Percentiles rank a stretch among this genome's conserved stretches.
phyloP scores from a whole-genome alignment of 92 coral and sea anemone species.

The Paragorgia papillata region DNA sequence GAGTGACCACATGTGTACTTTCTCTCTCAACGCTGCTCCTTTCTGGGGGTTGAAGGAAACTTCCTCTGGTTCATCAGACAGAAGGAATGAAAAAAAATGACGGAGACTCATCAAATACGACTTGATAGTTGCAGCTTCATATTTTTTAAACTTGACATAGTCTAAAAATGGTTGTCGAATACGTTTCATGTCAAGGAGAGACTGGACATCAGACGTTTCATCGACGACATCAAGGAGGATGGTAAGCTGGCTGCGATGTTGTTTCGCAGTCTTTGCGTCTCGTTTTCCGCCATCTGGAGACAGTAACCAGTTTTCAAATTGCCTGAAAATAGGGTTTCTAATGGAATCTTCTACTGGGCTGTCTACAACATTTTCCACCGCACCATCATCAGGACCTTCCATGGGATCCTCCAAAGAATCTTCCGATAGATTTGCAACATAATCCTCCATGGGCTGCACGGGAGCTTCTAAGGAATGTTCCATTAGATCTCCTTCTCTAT shows the following conservation, averaged over 20 bases:
- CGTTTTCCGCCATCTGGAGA: no score
- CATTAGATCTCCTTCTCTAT: no score
- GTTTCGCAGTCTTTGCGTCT: no score
- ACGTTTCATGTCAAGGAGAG: conserved; percentile 54
- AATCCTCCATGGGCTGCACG: no score
- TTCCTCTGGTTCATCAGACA: conserved; percentile 61
- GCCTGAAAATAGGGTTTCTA: no score
- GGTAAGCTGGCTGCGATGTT: conserved; percentile 57
- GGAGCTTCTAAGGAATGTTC: no score
- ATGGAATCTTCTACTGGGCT: no score
- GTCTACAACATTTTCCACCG: no score
- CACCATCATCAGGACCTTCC: no score
- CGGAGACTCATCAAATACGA: conserved; percentile 69
- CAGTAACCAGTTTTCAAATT: no score
- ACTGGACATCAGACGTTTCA: conserved; percentile 8
- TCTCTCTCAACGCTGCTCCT: conserved; percentile 45
- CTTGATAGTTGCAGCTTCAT: conserved; percentile 63
- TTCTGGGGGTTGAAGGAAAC: conserved; percentile 43
- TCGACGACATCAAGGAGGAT: conserved; percentile 27
- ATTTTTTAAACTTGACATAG: conserved; percentile 39
- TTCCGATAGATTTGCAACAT: no score
- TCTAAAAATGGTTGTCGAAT: conserved; percentile 60
- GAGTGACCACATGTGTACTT: conserved; percentile 44
- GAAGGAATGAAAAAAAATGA: conserved; percentile 56
- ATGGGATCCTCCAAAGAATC: no score